Conservation (phyloP, 1,140 invertebrate genomes). For the Drosophila kurseongensis region DNA sequence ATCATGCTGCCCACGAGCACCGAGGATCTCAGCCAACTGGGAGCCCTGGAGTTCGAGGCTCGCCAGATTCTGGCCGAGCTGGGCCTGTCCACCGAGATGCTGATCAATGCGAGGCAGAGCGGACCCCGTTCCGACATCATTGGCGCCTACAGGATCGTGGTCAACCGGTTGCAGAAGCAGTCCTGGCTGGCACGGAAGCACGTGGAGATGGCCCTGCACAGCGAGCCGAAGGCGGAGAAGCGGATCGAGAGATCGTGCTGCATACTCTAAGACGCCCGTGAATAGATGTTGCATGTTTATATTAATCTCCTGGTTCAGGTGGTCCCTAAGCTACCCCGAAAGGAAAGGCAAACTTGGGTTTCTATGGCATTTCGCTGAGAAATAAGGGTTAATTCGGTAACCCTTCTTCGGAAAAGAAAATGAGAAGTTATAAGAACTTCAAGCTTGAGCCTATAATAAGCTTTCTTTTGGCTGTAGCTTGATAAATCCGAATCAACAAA, state of each 20-base stretch:
- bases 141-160: slow-evolving; percentile 85
- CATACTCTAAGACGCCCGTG: slow-evolving; percentile 66
- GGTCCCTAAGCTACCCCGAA: slow-evolving; percentile 1
- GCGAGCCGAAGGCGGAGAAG: slow-evolving; percentile 77
- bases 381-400: no score
- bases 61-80: slow-evolving; percentile 83
- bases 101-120: slow-evolving; percentile 78
- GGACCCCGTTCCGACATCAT: slow-evolving; percentile 85
- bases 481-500: background rate
- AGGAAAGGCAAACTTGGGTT: slow-evolving; percentile 18
- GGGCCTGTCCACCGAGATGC: slow-evolving; percentile 83
- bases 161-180: slow-evolving; percentile 84
- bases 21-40: slow-evolving; percentile 81
- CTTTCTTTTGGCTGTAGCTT: no score
- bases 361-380: background rate
- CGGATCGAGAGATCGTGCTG: slow-evolving; percentile 79
- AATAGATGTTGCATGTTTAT: slow-evolving; percentile 51
- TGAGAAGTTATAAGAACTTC: no score
- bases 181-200: slow-evolving; percentile 80
- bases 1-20: slow-evolving; percentile 85
- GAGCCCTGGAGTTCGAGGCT: slow-evolving; percentile 84
- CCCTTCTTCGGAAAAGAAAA: no score
- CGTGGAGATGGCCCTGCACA: slow-evolving; percentile 78
- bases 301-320: slow-evolving; percentile 33
- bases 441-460: no score